Percentiles rank a stretch among this genome's conserved stretches.
These are phyloP conservation scores for Anneissia japonica DNA, from an alignment of 35 echinoderm and acorn worm species.

Conservation along the genomic window DNA sequence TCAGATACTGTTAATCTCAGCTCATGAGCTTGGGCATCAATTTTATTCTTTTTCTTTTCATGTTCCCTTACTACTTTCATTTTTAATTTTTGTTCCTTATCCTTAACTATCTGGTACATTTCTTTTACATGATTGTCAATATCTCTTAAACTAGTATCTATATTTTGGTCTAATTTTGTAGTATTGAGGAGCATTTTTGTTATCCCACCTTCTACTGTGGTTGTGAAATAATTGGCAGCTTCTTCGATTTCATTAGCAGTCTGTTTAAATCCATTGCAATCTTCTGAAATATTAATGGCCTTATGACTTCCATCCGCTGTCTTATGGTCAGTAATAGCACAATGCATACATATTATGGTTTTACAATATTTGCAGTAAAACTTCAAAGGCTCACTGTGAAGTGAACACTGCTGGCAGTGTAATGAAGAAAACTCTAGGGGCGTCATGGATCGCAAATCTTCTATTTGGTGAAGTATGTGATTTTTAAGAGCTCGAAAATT, in stretches of 20 bases:
- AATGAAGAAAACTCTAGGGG: background rate
- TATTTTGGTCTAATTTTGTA: background rate
- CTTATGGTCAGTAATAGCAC: background rate
- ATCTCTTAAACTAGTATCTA: background rate
- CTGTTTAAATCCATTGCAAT: too few species aligned
- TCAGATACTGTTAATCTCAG: background rate
- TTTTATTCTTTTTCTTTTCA: background rate
- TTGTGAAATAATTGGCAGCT: background rate
- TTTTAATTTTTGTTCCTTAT: background rate
- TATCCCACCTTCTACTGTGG: background rate
- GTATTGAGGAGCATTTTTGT: background rate
- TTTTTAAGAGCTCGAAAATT: background rate
- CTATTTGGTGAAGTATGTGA: background rate
- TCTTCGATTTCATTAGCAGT: background rate
- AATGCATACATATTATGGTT: background rate
- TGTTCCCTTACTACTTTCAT: background rate
- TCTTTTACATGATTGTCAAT: background rate
- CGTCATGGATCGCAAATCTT: background rate
- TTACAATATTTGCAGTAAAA: background rate
- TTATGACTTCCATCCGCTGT: background rate
- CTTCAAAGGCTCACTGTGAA: background rate
- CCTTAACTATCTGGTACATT: background rate
- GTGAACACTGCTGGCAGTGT: background rate
- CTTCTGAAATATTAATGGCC: background rate
- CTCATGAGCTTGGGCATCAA: background rate